A percentile compares a stretch with the other conserved stretches of the same genome.
These are phyloP conservation scores for Hippoglossus hippoglossus DNA, from an alignment of 2,797 vertebrate genomes.

Conservation along the genomic window DNA sequence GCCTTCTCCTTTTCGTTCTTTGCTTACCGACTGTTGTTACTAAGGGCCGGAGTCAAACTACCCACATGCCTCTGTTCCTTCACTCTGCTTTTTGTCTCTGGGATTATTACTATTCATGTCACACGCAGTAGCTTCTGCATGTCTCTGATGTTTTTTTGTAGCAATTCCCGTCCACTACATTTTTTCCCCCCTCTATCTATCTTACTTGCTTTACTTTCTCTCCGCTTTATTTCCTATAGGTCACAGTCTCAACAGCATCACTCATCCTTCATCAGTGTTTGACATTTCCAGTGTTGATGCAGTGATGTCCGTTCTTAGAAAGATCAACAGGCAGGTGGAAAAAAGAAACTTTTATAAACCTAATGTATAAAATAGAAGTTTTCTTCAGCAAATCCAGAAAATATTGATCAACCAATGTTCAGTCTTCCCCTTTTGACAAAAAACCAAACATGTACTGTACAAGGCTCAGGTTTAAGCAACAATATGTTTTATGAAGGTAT, in stretches of 20 bases:
- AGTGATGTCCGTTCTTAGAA: not conserved
- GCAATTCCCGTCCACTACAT: constrained; percentile 38
- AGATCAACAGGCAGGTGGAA: not conserved
- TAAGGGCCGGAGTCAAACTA: constrained; percentile 40
- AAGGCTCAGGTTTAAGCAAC: too few relatives aligned
- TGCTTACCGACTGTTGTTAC: constrained; percentile 44
- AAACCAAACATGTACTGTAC: too few relatives aligned
- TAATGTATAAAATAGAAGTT: not conserved
- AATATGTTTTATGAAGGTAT: too few relatives aligned
- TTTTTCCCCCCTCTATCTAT: not conserved
- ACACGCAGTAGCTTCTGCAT: constrained; percentile 55
- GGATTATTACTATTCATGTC: constrained; percentile 64
- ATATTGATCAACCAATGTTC: not conserved
- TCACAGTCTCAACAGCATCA: constrained; percentile 25
- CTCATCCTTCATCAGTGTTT: constrained; percentile 24
- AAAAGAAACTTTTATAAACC: not conserved
- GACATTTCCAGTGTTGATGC: constrained; percentile 23
- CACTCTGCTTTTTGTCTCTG: constrained; percentile 50
- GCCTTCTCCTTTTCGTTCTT: constrained; percentile 7
- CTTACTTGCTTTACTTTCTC: constrained; percentile 24
- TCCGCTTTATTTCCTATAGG: constrained; percentile 29
- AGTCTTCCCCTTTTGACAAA: too few relatives aligned
- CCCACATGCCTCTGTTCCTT: constrained; percentile 27
- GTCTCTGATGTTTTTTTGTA: constrained; percentile 57
- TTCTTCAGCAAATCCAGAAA: not conserved